Evolutionary conservation across 2,888 invertebrate species (phyloP), one percentile per base, ranked within the genome.

Genomic region (Agrochola lota): DNA sequence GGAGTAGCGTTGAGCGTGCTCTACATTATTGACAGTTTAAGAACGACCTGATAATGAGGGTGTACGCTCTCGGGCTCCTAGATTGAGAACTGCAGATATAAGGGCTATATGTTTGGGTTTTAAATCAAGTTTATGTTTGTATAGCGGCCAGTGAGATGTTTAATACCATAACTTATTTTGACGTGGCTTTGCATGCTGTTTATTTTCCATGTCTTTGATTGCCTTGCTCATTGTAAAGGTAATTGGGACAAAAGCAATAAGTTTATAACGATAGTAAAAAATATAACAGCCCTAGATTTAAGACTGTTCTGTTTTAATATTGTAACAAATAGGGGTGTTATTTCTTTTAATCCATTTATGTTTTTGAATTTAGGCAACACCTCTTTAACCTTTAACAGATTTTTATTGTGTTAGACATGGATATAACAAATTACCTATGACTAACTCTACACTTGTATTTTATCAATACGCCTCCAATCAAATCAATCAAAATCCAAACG

Each of bases 21-120:
- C 85, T 78, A 79, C 85, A 82, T 84, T 79, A 74, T 85, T 82
- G 72, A 64, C 73, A 75, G 70, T 70, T 77, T 80, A 40, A 80
- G 84, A 80, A 30, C 80, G 62, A 52, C 63, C 59, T 49, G 71
- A 35, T 83, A 83, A 80, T 80, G 72, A 72, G 72, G 63, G 84
- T 68, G 60, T 72, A 35, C 35, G 75, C 35, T 71, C 63, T 71
- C 49, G 64, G n/a, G 35, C 71, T 66, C 66, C 35, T 17, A 70
- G 8, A 70, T 80, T n/a, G 64, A 66, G 71, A 43, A 20, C 52
- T 30, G 43, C 57, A 52, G 20, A 63, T 80, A 59, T 59, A 46
- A 52, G 40, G 82, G 30, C 55, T 59, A 26, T 15, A 26, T 12
- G n/a, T 66, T 55, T 55, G 12, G 57, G 23, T 69, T 72, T 60